A percentile compares a stretch with the other conserved stretches of the same genome.
These are phyloP conservation scores for Aphidoletes aphidimyza DNA, from an alignment of 2,888 invertebrate genomes.

Conservation along the genomic window DNA sequence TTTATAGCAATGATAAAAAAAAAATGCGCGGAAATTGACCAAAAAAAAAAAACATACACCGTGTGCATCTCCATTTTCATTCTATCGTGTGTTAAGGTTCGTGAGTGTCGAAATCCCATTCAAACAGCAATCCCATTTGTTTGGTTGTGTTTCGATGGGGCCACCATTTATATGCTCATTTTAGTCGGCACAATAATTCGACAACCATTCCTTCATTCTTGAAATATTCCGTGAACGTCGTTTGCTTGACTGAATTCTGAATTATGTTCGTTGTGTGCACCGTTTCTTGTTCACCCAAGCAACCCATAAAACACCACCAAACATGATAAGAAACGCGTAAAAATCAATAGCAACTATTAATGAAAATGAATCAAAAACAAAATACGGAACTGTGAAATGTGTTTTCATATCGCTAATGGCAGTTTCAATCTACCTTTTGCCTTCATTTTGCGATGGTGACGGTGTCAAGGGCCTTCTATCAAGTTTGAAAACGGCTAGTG, in stretches of 20 bases:
- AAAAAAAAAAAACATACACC: not conserved
- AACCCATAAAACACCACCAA: no score
- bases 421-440: no score
- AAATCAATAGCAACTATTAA: constrained; percentile 12
- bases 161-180: not conserved
- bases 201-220: not conserved
- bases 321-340: not conserved
- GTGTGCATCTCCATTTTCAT: not conserved
- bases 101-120: not conserved
- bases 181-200: no score
- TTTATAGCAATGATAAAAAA: not conserved
- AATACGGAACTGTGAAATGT: not conserved
- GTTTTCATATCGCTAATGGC: not conserved
- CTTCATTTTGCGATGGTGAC: no score
- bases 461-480: no score
- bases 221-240: not conserved
- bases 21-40: not conserved
- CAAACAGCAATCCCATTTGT: not conserved
- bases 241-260: not conserved
- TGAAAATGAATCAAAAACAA: not conserved
- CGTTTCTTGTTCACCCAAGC: no score
- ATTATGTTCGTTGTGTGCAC: constrained; percentile 4
- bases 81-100: not conserved
- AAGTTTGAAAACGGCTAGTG: no score
- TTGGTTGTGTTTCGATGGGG: not conserved